Base-by-base conservation (phyloP, 2,797 vertebrate genomes). In the Oryzias dopingdopingensis region DNA sequence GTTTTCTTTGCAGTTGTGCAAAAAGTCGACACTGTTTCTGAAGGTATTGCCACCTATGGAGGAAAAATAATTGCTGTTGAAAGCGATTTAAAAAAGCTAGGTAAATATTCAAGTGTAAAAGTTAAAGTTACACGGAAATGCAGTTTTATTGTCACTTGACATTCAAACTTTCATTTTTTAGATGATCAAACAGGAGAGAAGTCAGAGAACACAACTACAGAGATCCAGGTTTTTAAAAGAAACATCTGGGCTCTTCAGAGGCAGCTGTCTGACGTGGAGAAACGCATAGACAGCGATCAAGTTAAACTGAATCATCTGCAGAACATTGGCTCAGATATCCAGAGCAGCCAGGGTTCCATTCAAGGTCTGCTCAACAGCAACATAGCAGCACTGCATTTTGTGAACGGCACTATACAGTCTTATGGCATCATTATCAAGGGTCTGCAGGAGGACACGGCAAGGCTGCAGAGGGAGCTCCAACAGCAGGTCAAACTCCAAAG, bases 1-100 rank as follows among this genome's bases (percentile, higher is more conserved):
- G 47, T 74, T 79, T 78, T 64, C 16, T 58, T 65, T 85, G 56
- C 84, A 99, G 96, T 99, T 91, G 95, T 99, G 80, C 95, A 97
- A 86, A 96, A 92, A 91, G 95, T 99, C 80, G 95, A 99, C 89
- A 94, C 84, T 65, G 96, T 97, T 65, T 95, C 95, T 70, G 93
- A 93, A 85, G 95, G 94, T 67, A 93, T 98, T 78, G 93, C 94
- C 79, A 93, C 88, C 76, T 98, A 96, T 48, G 91, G 92, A 70
- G 94, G 95, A 67, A 96, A 97, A 89, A 94, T 99, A 62, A 90
- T 80, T 51, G 93, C 92, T 46, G 94, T 99, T 76, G 95, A 98
- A 81, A 92, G 83, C 2, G 92, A 91, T 84, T 89, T 97, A 81
- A 96, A 96, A 86, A 96, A 96, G 89, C 85, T 99, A 65, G 93